Conservation (phyloP, 2,888 invertebrate species). For the Flexamia atlantica region DNA sequence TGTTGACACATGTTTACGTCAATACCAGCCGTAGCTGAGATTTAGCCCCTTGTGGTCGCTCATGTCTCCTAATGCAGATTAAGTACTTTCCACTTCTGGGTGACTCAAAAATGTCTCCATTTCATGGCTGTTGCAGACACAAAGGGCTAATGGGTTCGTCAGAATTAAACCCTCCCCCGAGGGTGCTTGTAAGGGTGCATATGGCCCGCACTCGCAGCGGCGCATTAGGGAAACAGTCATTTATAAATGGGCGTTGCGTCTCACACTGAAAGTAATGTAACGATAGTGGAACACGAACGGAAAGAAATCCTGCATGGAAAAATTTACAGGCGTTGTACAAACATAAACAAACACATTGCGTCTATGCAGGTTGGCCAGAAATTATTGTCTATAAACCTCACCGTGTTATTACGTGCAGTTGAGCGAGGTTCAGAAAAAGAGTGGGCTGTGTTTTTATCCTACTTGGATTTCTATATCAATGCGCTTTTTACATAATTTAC, state of each 20-base stretch:
- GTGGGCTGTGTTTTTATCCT: too few species aligned
- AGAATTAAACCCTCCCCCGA: constrained; percentile 40
- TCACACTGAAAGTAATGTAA: background rate
- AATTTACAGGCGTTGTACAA: too few species aligned
- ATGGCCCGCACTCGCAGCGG: background rate
- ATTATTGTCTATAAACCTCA: too few species aligned
- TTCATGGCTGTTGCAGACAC: background rate
- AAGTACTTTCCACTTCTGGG: constrained; percentile 29
- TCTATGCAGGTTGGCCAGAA: too few species aligned
- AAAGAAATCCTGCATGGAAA: background rate
- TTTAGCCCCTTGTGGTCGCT: background rate
- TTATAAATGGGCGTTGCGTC: constrained; percentile 23
- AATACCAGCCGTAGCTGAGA: background rate
- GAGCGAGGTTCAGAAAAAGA: too few species aligned
- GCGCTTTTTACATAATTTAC: too few species aligned
- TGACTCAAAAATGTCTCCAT: constrained; percentile 38
- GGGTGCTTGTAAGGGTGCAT: constrained; percentile 50
- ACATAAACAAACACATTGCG: too few species aligned
- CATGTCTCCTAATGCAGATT: constrained; percentile 30
- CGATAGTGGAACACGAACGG: background rate
- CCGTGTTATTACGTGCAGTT: too few species aligned
- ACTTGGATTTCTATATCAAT: too few species aligned
- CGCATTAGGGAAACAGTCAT: constrained; percentile 46
- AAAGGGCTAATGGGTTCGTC: constrained; percentile 47
- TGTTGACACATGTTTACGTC: too few species aligned